phyloP scores from a whole-genome alignment of 2,797 vertebrate genomes.

The Falco berigora region DNA sequence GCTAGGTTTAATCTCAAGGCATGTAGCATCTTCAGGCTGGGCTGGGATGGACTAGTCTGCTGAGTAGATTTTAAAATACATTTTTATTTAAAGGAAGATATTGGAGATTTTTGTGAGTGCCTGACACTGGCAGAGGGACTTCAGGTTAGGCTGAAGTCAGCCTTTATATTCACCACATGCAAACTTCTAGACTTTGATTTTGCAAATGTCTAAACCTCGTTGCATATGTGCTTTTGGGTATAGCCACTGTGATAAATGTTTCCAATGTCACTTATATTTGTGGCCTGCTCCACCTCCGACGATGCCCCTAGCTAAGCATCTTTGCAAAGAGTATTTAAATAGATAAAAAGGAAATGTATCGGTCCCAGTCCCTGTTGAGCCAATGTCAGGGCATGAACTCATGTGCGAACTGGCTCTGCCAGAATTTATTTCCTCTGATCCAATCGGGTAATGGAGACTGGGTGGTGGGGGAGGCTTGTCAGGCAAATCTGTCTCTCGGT shows the following conservation, averaged over 20 bases:
- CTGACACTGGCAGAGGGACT: neutral
- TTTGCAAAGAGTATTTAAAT: neutral
- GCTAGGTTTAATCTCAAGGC: neutral
- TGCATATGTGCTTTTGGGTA: neutral
- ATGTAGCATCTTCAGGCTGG: neutral
- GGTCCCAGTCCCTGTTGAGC: neutral
- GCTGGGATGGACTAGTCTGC: neutral
- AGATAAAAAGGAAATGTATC: neutral
- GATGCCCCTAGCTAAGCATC: neutral
- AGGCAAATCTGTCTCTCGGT: neutral
- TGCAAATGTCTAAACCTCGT: neutral
- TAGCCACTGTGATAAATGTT: neutral
- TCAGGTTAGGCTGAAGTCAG: neutral
- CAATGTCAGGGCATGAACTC: slow-evolving; percentile 7
- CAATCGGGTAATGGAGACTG: neutral
- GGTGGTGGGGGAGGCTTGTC: neutral
- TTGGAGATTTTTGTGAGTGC: neutral
- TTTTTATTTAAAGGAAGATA: neutral
- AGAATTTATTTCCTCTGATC: slow-evolving; percentile 23
- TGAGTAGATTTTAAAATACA: neutral
- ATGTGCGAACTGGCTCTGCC: neutral
- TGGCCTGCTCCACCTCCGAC: neutral
- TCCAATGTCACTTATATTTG: neutral
- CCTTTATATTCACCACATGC: neutral
- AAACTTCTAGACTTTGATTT: neutral